Base-by-base conservation (phyloP, 2,888 invertebrate species). In the Chelonus formosanus region DNA sequence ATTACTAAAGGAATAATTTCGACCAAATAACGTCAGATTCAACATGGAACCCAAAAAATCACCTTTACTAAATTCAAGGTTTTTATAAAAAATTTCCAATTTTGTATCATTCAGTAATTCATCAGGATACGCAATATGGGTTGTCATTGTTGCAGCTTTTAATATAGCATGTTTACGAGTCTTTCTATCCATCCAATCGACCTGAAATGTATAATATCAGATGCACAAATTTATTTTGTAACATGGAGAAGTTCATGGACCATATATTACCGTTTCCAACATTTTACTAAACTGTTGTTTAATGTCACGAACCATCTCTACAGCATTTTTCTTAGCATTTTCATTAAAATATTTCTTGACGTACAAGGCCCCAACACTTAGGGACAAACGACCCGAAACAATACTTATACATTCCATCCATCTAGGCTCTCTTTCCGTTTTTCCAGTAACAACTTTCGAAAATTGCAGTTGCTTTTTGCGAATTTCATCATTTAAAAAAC, bases 371-470 rank as follows among this genome's bases (percentile, higher is more conserved):
- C 95, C 95, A 40, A 92, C 90, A 8, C 92, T 90, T 67, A 92
- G 89, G 10, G 59, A 50, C 4, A 65, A 55, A 47, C 48, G 6
- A 78, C 90, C 90, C 69, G 92, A 89, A 36, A 92, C 89, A 7
- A 92, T 90, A 73, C 93, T 93, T 32, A 93, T 90, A 80, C 96
- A 96, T 81, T 96, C 95, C 86, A 95, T 95, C 96, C 96, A 96
- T 10, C 96, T 88, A 53, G 95, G 90, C 81, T 94, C 94, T 64
- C 93, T 86, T 80, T 94, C 94, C 0, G 93, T 93, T 90, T 81
- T 91, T 0, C 96, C 96, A 4, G 92, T 92, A 5, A 96, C 86
- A 0, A 91, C 91, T 0, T 94, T 92, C 60, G 91, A 91, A 84
- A 94, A 96, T 45, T 91, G 88, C 58, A 95, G 85, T 80, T 95